Evolutionary conservation across 2,797 vertebrate species (phyloP), one percentile per base, ranked within the genome.

Genomic region (Babyrousa celebensis): DNA sequence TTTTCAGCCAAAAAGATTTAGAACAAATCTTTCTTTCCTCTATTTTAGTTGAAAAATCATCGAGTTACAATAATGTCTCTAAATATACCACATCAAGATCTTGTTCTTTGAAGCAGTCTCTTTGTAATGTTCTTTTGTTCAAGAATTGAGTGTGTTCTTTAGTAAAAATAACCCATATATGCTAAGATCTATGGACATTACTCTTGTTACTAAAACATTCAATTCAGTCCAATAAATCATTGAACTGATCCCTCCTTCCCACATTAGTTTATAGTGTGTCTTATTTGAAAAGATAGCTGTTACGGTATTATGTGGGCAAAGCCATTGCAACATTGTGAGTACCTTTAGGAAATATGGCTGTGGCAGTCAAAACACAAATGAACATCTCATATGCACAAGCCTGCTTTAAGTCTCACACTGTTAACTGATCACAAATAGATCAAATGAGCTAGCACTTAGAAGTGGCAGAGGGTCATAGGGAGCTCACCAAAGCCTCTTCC

Each of bases 21-120:
- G 52, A 21, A 93, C 20, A 85, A 91, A 84, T 67, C 32, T 80
- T 40, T 1, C 1, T 94, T 88, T 93, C 43, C 77, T 86, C 83
- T 94, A 74, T 91, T 97, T 97, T 32, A 84, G 4, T 85, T 83
- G 96, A 84, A 97, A 90, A 63, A 83, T 27, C 7, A 21, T 6
- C 4, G 14, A 65, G 0, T 95, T 94, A 40, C 32, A 87, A 29
- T 56, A 85, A 43, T 92, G 2, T 48, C 82, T 91, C 2, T 63
- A 85, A 85, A 48, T 74, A 67, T 18, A 25, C 6, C 2, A 48
- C 20, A 71, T 63, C 16, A 67, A 82, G 21, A 63, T 94, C 67
- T 70, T 95, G 40, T 74, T 84, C 83, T 93, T 79, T 63, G 27
- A 93, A 93, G 63, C 16, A 87, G 10, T 74, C 52, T 78, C 58